Evolutionary conservation across 2,888 invertebrate species (phyloP).

Genomic region (Drosophila longiperda): DNA sequence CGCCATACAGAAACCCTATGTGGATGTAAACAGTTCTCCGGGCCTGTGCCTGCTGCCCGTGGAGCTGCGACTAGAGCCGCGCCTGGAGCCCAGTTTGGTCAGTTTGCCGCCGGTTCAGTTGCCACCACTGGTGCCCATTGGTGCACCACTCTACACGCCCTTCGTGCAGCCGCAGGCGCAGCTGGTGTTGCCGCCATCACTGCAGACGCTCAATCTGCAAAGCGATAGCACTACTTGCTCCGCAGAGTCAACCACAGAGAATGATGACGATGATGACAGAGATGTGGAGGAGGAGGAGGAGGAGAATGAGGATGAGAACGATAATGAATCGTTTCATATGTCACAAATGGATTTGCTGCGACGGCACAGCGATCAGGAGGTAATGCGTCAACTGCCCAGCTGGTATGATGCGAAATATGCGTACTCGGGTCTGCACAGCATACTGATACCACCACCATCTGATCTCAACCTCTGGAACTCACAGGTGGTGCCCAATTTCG

Average conservation of each 20-base stretch:
- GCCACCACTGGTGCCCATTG: slow-evolving; percentile 72
- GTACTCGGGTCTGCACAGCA: slow-evolving; percentile 85
- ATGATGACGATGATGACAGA: slow-evolving; percentile 50
- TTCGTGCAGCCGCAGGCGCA: slow-evolving; percentile 55
- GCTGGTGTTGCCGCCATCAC: slow-evolving; percentile 53
- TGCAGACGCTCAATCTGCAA: slow-evolving; percentile 61
- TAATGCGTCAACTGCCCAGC: slow-evolving; percentile 80
- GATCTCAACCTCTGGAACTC: slow-evolving; percentile 84
- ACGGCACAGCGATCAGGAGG: slow-evolving; percentile 56
- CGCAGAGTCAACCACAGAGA: slow-evolving; percentile 67
- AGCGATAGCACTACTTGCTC: slow-evolving; percentile 64
- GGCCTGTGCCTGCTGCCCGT: slow-evolving; percentile 43
- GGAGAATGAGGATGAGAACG: slow-evolving; percentile 39
- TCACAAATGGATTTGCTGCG: slow-evolving; percentile 68
- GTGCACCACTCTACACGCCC: slow-evolving; percentile 65
- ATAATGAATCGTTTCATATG: slow-evolving; percentile 47
- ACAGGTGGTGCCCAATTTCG: slow-evolving; percentile 83
- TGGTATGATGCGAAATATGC: slow-evolving; percentile 85
- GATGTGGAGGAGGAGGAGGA: slow-evolving; percentile 38
- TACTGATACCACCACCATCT: slow-evolving; percentile 84
- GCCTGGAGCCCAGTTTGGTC: slow-evolving; percentile 22
- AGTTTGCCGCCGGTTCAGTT: slow-evolving; percentile 50
- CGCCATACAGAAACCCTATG: slow-evolving; percentile 60
- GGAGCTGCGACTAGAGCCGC: slow-evolving; percentile 60
- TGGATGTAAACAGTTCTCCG: slow-evolving; percentile 23